Evolutionary conservation across 2,797 vertebrate genomes (phyloP).

Genomic region (Dipus sagitta): DNA sequence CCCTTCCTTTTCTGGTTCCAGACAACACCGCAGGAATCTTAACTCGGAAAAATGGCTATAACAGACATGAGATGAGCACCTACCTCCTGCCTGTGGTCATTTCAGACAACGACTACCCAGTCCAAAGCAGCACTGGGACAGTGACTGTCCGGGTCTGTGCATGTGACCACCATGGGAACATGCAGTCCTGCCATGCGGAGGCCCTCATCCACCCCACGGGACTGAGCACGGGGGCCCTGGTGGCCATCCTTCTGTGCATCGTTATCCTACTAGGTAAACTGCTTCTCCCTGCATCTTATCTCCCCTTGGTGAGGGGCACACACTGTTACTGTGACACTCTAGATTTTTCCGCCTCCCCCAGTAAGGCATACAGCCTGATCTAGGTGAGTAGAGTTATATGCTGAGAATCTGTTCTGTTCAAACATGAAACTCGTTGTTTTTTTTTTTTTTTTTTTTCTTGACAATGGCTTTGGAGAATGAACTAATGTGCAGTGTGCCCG

Average conservation of each 20-base stretch:
- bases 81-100: constrained; percentile 96
- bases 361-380: constrained; percentile 75
- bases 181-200: constrained; percentile 96
- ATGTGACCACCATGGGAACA: constrained; percentile 96
- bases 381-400: constrained; percentile 75
- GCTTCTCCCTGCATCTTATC: constrained; percentile 79
- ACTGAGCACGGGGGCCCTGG: constrained; percentile 96
- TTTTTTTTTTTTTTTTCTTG: constrained; percentile 42
- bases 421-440: constrained; percentile 52
- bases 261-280: constrained; percentile 95
- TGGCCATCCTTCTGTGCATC: constrained; percentile 97
- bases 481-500: constrained; percentile 46
- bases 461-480: constrained; percentile 64
- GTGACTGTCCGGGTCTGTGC: constrained; percentile 96
- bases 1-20: constrained; percentile 85
- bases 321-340: constrained; percentile 78
- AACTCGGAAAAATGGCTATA: constrained; percentile 93
- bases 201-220: constrained; percentile 94
- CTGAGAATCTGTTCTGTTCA: constrained; percentile 64
- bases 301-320: constrained; percentile 65
- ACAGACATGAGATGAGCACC: constrained; percentile 92
- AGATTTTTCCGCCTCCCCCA: constrained; percentile 76
- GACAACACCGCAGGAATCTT: constrained; percentile 97
- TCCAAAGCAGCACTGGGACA: constrained; percentile 96
- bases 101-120: constrained; percentile 93